These are phyloP conservation scores for Mechanitis mazaeus DNA, from an alignment of 2,888 invertebrate genomes.

Conservation along the genomic window DNA sequence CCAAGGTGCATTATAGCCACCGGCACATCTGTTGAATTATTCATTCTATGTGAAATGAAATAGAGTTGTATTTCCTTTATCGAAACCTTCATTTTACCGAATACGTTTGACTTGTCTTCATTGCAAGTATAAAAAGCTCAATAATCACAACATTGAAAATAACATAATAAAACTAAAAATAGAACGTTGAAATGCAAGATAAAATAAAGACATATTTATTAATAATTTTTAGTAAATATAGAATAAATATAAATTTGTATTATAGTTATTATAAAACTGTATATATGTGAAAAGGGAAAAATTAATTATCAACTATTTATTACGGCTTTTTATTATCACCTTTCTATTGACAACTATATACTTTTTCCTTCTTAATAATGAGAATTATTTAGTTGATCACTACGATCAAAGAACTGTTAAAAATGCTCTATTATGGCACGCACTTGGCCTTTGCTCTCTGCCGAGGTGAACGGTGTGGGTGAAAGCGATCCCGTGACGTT, in stretches of 20 bases:
- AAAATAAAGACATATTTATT: neutral
- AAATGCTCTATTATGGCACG: neutral
- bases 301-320: too few relatives aligned
- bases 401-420: neutral
- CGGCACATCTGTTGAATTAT: conserved; percentile 56
- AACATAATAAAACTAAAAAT: neutral
- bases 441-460: neutral
- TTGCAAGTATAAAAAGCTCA: conserved; percentile 22
- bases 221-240: too few relatives aligned
- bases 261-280: too few relatives aligned
- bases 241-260: too few relatives aligned
- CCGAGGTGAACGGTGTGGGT: too few relatives aligned
- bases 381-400: neutral
- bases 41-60: conserved; percentile 27
- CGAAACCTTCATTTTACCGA: conserved; percentile 11
- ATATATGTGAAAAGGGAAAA: too few relatives aligned
- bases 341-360: neutral
- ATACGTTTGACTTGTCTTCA: conserved; percentile 22
- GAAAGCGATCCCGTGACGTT: too few relatives aligned
- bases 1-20: conserved; percentile 64
- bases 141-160: conserved; percentile 10
- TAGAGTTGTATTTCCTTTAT: conserved; percentile 21
- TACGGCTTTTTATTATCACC: too few relatives aligned
- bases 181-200: neutral
- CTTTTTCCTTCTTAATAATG: neutral